These are phyloP conservation scores for Microctenopoma steveboyesi DNA, from an alignment of 2,797 vertebrate genomes.

Conservation along the genomic window DNA sequence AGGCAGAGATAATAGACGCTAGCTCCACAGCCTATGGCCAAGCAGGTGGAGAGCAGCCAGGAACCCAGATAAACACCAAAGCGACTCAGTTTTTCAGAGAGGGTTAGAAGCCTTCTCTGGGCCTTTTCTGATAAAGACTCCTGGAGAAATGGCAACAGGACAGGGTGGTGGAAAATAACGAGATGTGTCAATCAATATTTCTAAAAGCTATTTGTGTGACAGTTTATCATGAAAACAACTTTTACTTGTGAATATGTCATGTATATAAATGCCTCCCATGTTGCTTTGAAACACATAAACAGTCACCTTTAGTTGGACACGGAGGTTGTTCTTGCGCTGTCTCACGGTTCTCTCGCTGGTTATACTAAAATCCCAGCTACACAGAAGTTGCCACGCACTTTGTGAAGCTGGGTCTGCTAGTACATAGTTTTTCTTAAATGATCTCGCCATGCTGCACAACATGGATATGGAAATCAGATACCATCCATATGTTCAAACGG, in stretches of 20 bases:
- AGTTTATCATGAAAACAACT: not conserved
- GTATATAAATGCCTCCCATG: not conserved
- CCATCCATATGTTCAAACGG: not conserved
- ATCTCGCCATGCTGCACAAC: slow-evolving; percentile 87
- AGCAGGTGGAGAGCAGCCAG: slow-evolving; percentile 86
- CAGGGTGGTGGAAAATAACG: slow-evolving; percentile 8
- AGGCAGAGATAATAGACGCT: slow-evolving; percentile 86
- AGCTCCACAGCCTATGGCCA: slow-evolving; percentile 82
- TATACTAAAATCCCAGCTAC: slow-evolving; percentile 94
- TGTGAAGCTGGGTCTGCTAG: slow-evolving; percentile 72
- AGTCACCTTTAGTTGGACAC: slow-evolving; percentile 90
- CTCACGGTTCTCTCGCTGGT: slow-evolving; percentile 88
- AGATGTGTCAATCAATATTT: not conserved
- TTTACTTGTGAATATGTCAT: not conserved
- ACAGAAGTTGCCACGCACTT: slow-evolving; percentile 89
- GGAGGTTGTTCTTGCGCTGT: slow-evolving; percentile 90
- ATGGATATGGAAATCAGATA: not conserved
- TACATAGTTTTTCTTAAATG: slow-evolving; percentile 88
- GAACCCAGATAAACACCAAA: slow-evolving; percentile 75
- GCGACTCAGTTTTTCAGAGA: slow-evolving; percentile 71
- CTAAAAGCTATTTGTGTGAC: not conserved
- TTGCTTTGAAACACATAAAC: not conserved
- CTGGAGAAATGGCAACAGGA: slow-evolving; percentile 69
- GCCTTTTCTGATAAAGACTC: slow-evolving; percentile 87
- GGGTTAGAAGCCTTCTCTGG: slow-evolving; percentile 69